phyloP scores from a whole-genome alignment of 2,888 invertebrate genomes.

The Aphodius granarius region DNA sequence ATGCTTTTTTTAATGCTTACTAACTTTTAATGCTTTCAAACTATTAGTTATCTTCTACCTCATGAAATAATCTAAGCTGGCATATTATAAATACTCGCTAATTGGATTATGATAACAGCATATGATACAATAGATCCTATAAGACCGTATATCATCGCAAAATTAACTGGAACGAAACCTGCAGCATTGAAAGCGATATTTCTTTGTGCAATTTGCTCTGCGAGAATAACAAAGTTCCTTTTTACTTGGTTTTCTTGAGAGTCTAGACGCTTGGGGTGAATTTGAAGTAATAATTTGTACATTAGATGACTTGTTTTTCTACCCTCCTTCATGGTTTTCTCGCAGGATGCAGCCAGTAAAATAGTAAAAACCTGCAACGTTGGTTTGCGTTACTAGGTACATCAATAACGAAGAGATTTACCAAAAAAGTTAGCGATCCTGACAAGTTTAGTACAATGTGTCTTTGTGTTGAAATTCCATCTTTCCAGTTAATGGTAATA shows the following conservation, averaged over 20 bases:
- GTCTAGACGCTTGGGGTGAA: neutral
- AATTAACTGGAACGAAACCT: slow-evolving; percentile 30
- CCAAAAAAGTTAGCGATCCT: neutral
- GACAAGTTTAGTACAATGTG: neutral
- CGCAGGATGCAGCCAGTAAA: neutral
- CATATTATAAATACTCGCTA: slow-evolving; percentile 6
- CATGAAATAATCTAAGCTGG: neutral
- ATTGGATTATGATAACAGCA: slow-evolving; percentile 29
- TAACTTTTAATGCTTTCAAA: no score
- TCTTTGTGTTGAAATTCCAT: neutral
- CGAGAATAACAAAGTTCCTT: neutral
- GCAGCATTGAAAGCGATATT: slow-evolving; percentile 27
- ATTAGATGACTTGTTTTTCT: neutral
- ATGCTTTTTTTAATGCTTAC: no score
- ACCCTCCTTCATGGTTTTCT: neutral
- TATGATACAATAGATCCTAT: slow-evolving; percentile 29
- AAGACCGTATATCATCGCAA: slow-evolving; percentile 25
- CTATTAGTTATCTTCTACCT: no score
- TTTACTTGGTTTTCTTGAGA: neutral
- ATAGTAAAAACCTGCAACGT: neutral
- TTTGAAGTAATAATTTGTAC: neutral
- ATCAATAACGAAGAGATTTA: no score
- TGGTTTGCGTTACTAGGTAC: neutral
- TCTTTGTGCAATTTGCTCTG: slow-evolving; percentile 3
- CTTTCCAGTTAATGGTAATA: neutral